These are phyloP conservation scores for Hirtodrosophila duncani DNA, from an alignment of 2,888 invertebrate species.

Conservation along the genomic window DNA sequence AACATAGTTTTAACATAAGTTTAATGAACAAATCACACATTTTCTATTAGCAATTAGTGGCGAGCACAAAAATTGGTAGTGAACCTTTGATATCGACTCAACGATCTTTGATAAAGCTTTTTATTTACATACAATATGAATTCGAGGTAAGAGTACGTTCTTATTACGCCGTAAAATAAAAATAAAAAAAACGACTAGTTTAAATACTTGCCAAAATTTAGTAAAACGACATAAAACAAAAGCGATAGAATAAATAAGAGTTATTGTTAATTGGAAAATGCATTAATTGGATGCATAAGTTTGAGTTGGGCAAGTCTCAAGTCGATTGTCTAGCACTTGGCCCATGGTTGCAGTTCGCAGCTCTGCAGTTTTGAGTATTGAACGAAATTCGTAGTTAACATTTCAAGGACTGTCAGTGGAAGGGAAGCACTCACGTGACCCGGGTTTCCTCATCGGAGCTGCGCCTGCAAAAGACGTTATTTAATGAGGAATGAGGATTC, in stretches of 20 bases:
- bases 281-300: not conserved
- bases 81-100: constrained; percentile 4
- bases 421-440: constrained; percentile 78
- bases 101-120: constrained; percentile 4
- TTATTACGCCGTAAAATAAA: too few relatives aligned
- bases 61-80: constrained; percentile 36
- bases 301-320: constrained; percentile 19
- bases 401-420: constrained; percentile 25
- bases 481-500: not conserved
- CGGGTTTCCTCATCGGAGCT: constrained; percentile 76
- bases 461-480: constrained; percentile 60
- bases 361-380: constrained; percentile 50
- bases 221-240: constrained; percentile 10
- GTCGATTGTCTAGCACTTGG: constrained; percentile 27
- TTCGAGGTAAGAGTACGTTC: too few relatives aligned
- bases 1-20: constrained; percentile 20
- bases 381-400: constrained; percentile 40
- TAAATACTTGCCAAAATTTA: constrained; percentile 9
- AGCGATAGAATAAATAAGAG: not conserved
- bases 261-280: not conserved
- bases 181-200: too few relatives aligned
- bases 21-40: constrained; percentile 49
- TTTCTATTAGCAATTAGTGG: constrained; percentile 31
- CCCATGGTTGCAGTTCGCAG: constrained; percentile 32
- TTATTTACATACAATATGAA: constrained; percentile 20